Base-by-base conservation (phyloP, 2,888 invertebrate species). In the Drosophila cognata region DNA sequence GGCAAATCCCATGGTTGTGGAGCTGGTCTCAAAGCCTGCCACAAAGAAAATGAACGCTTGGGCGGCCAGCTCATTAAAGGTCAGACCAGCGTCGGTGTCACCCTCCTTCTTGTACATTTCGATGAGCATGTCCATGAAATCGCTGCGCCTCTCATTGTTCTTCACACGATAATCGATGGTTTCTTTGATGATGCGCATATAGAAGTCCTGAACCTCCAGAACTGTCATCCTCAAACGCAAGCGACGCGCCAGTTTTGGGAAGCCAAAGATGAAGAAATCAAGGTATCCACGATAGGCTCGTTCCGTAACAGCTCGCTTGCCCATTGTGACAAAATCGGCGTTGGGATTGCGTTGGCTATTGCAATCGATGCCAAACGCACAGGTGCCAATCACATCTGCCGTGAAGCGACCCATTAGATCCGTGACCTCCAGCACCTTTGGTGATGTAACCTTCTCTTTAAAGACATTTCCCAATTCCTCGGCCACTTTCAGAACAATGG, bases 11-110 rank as follows among this genome's bases (percentile, higher is more conserved):
- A 95, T 94, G 0, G 95, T 94, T 0, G 95, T 94, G 0, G 95
- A 95, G 0, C 95, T 95, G 0, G 95, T 95, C 89, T 96, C 96
- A 79, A 95, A 95, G 0, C 96, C 96, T 21, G 95, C 92, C 13
- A 91, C 50, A 53, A 91, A 92, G 74, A 92, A 92, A 0, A 92
- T 74, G 25, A 91, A 92, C 0, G 90, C 88, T 52, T 92, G 91
- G 5, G 91, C 92, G 1, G 90, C 81, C 2, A 92, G 41, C 48
- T 92, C 88, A n/a, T 91, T 82, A 2, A 92, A 75, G 2, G 84
- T 79, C 1, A 92, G 36, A 4, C 83, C 83, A 4, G 84, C 80
- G 8, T 81, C 74, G 0, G 64, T 36, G 46, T 88, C 73, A 13
- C 91, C 87, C 0, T 84, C 58, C 41, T 79, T 82, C 7, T 71